Evolutionary conservation across 2,797 vertebrate species (phyloP).

Genomic region (Carduelis carduelis): DNA sequence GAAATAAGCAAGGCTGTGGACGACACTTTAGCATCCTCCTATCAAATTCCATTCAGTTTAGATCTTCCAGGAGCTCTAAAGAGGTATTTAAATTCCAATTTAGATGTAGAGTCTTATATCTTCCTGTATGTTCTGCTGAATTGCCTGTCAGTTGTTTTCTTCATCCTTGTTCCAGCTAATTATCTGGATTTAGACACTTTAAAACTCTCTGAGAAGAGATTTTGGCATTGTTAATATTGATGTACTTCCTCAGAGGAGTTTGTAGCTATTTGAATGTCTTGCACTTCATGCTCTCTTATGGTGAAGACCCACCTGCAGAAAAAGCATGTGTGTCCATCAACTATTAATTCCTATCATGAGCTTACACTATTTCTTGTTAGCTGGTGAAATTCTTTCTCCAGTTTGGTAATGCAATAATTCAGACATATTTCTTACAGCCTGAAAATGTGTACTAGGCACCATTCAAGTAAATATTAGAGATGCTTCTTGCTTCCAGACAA

Average conservation of each 20-base stretch:
- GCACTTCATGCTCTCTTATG: not conserved
- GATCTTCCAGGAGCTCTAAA: conserved; percentile 74
- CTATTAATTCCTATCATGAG: not conserved
- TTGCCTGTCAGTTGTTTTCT: not conserved
- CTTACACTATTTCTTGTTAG: not conserved
- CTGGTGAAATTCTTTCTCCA: not conserved
- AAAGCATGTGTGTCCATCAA: not conserved
- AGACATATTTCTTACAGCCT: not conserved
- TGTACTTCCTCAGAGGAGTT: not conserved
- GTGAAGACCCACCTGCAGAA: not conserved
- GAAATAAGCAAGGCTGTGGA: conserved; percentile 77
- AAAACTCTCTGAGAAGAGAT: not conserved
- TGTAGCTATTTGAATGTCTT: not conserved
- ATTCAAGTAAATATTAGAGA: not conserved
- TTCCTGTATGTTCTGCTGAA: not conserved
- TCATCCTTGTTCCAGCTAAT: not conserved
- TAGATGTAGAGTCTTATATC: not conserved
- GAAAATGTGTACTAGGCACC: not conserved
- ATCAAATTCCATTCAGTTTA: conserved; percentile 67
- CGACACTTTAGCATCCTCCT: conserved; percentile 77
- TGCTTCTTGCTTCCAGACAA: not conserved
- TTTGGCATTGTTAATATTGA: not conserved
- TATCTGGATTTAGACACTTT: not conserved
- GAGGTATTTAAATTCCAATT: conserved; percentile 75
- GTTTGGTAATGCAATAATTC: not conserved